A percentile compares a stretch with the other conserved stretches of the same genome.
These are phyloP conservation scores for Tipula unca DNA, from an alignment of 2,888 invertebrate genomes.

Conservation along the genomic window DNA sequence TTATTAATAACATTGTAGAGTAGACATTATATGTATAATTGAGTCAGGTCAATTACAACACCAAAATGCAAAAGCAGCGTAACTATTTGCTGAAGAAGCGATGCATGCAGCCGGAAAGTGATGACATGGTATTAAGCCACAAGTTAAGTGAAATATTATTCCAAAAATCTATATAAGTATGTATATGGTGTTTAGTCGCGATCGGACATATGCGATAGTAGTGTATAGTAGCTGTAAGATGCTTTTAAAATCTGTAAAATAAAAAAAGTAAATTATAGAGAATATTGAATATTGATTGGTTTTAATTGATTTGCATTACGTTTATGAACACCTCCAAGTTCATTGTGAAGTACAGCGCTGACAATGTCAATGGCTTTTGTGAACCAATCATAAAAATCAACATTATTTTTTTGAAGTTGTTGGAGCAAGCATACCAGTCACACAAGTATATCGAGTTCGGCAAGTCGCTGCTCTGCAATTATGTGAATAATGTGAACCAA, in stretches of 20 bases:
- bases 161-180: too few species aligned
- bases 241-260: slow-evolving; percentile 19
- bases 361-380: slow-evolving; percentile 16
- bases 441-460: slow-evolving; percentile 18
- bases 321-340: background rate
- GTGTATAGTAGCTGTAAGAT: slow-evolving; percentile 23
- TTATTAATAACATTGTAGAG: too few species aligned
- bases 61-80: too few species aligned
- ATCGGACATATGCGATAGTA: background rate
- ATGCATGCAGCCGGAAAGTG: too few species aligned
- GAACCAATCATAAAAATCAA: slow-evolving; percentile 21
- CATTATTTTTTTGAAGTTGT: background rate
- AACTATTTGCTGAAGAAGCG: too few species aligned
- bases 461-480: slow-evolving; percentile 16
- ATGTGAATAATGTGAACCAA: background rate
- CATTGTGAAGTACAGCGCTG: background rate
- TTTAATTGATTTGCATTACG: background rate
- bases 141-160: too few species aligned
- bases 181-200: background rate
- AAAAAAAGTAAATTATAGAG: background rate
- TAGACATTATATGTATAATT: too few species aligned
- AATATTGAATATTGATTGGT: background rate
- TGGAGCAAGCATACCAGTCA: slow-evolving; percentile 21
- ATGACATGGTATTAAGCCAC: too few species aligned
- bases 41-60: too few species aligned